phyloP scores from a whole-genome alignment of 1,140 invertebrate genomes.

The Eriosoma lanigerum region DNA sequence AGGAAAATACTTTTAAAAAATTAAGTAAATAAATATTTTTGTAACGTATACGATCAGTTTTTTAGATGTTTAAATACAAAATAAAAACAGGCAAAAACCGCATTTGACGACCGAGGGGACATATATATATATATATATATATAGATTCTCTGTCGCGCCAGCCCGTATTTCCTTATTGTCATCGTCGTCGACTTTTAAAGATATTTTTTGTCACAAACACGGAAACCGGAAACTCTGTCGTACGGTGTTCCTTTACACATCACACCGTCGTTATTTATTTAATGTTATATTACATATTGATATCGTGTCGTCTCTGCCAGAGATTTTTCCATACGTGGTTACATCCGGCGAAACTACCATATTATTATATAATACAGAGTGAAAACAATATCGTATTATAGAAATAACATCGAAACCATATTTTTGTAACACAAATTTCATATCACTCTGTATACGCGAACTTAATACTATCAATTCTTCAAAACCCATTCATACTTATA shows the following conservation, averaged over 20 bases:
- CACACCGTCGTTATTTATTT: background rate
- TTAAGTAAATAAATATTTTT: no score
- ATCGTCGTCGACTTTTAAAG: background rate
- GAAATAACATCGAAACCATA: no score
- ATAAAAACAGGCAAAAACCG: background rate
- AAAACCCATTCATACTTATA: background rate
- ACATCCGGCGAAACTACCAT: slow-evolving; percentile 42
- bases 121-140: no score
- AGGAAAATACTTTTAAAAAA: no score
- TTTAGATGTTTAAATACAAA: no score
- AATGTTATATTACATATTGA: no score
- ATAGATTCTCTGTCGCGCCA: background rate
- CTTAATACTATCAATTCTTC: slow-evolving; percentile 4
- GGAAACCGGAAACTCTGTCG: slow-evolving; percentile 24
- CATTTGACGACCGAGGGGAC: background rate
- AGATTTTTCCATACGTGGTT: background rate
- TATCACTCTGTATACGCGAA: background rate
- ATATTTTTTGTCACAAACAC: background rate
- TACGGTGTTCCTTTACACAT: background rate
- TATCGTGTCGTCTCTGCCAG: background rate
- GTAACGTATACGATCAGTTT: no score
- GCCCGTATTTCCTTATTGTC: background rate
- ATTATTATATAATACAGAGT: no score
- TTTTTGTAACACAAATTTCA: slow-evolving; percentile 8
- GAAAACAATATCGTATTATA: no score